Conservation (phyloP, 2,888 invertebrate species). For the Caenorhabditis auriculariae region DNA sequence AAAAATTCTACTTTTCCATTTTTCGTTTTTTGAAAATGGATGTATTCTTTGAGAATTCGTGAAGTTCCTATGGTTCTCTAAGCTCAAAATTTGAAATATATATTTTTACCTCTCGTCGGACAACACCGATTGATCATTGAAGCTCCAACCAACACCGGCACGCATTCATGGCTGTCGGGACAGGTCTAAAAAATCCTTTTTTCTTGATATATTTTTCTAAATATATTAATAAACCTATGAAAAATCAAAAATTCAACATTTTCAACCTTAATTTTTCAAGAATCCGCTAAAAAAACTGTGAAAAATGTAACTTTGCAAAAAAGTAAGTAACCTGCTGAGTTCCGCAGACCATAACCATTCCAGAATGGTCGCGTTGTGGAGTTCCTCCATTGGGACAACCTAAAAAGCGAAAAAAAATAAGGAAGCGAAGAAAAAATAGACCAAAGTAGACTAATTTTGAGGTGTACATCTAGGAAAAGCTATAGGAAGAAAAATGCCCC, state of each 20-base stretch:
- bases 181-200: too few relatives aligned
- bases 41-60: too few relatives aligned
- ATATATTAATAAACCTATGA: too few relatives aligned
- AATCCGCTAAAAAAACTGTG: not conserved
- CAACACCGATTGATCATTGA: constrained; percentile 45
- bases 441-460: too few relatives aligned
- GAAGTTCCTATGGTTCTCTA: not conserved
- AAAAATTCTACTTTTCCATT: not conserved
- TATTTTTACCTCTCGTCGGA: constrained; percentile 34
- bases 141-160: constrained; percentile 36
- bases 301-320: not conserved
- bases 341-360: constrained; percentile 41
- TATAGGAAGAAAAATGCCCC: too few relatives aligned
- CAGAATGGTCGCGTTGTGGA: constrained; percentile 41
- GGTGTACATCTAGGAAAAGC: too few relatives aligned
- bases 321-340: constrained; percentile 1
- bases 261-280: not conserved
- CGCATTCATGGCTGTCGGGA: constrained; percentile 49
- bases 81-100: not conserved
- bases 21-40: not conserved
- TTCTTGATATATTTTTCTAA: too few relatives aligned
- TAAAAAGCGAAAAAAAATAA: not conserved
- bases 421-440: too few relatives aligned
- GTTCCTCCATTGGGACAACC: constrained; percentile 52
- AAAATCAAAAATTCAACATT: too few relatives aligned